phyloP scores from a whole-genome alignment of 2,888 invertebrate species.

The Anagyrus pseudococci region DNA sequence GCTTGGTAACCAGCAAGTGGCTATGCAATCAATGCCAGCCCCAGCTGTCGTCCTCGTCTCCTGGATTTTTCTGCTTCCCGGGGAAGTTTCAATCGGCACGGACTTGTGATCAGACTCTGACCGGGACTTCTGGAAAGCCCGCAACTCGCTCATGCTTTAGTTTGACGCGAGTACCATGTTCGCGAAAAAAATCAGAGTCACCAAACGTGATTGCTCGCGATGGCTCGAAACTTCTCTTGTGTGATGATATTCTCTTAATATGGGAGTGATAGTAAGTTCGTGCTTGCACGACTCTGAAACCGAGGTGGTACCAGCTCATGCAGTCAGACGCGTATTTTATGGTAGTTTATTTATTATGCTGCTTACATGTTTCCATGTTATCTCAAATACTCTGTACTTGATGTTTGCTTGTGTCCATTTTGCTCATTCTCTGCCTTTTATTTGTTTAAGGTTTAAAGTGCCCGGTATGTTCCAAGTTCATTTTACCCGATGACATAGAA shows the following conservation, averaged over 20 bases:
- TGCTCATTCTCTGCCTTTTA: slow-evolving; percentile 41
- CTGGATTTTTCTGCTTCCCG: too few species aligned
- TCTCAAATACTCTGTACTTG: too few species aligned
- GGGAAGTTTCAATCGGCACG: too few species aligned
- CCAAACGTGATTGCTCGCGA: slow-evolving; percentile 36
- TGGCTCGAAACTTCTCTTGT: slow-evolving; percentile 48
- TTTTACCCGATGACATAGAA: slow-evolving; percentile 98
- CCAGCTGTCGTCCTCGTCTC: too few species aligned
- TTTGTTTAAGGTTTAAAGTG: slow-evolving; percentile 93
- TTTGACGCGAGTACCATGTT: too few species aligned
- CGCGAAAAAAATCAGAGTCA: too few species aligned
- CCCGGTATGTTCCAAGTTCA: slow-evolving; percentile 98
- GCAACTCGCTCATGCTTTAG: too few species aligned
- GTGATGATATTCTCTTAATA: too few species aligned
- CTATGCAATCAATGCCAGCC: slow-evolving; percentile 53
- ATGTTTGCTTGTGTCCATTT: too few species aligned
- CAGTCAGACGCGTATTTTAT: slow-evolving; percentile 57
- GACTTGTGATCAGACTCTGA: too few species aligned
- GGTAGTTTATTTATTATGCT: slow-evolving; percentile 45
- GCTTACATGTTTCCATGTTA: background rate
- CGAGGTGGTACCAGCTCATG: slow-evolving; percentile 56
- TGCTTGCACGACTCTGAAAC: slow-evolving; percentile 58
- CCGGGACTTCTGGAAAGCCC: too few species aligned
- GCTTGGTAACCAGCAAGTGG: slow-evolving; percentile 55
- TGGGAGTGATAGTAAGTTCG: slow-evolving; percentile 60